Base-by-base conservation (phyloP, 2,888 invertebrate species). In the Spialia ferax region DNA sequence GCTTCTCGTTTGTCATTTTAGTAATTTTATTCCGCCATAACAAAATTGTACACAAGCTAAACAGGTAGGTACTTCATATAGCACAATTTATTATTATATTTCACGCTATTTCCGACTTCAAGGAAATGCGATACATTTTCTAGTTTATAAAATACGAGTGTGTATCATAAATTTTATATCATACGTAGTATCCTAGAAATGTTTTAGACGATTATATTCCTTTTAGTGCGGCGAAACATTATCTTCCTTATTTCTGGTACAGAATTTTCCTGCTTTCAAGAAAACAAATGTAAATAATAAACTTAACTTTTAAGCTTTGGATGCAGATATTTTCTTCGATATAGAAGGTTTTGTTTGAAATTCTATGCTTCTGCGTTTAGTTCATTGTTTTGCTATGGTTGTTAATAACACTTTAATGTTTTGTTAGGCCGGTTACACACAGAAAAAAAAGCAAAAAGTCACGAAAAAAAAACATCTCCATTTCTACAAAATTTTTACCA, bases 201-300 rank as follows among this genome's bases (percentile, higher is more conserved):
- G 20, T 8, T 57, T 35, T n/a, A 57, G 38, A 2, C 38, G 38
- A 57, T 42, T 42, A 42, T 42, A n/a, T 42, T n/a, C n/a, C 22
- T 1, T 80, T 18, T 18, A 5, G 48, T 48, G 15, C 18, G 45
- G n/a, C n/a, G 45, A 48, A 7, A 18, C 8, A 8, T 8, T 1
- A 8, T 7, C 8, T 1, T 48, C 48, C 1, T 48, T 48, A n/a
- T n/a, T 18, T 42, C 32, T 32, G 32, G 42, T 42, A n/a, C 13
- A 8, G 15, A 2, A 0, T 42, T 42, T n/a, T n/a, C 6, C n/a
- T 15, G 13, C 2, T 26, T 6, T 42, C 13, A 42, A 4, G 5
- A 15, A 15, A 32, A 32, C 6, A 32, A 8, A 1, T 5, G 32
- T 10, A 7, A 10, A 26, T 6, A 32, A 7, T 1, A 32, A 32